Conservation (phyloP, 1,140 invertebrate genomes). For the Metaphire vulgaris region DNA sequence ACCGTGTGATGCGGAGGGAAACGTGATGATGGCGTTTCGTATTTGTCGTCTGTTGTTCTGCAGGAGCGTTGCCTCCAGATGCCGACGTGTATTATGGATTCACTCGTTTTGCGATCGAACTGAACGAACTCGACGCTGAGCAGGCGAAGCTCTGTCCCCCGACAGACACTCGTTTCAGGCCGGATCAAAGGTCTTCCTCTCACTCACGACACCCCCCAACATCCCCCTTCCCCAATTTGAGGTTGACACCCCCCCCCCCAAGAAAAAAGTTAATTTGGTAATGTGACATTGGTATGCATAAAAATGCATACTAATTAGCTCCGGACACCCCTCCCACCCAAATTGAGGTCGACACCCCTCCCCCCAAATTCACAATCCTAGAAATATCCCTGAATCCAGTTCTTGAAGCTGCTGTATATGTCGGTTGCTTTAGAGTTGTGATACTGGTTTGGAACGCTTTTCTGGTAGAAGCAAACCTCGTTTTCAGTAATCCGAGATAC, state of each 20-base stretch:
- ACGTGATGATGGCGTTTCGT: no score
- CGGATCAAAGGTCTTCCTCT: slow-evolving; percentile 55
- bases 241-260: no score
- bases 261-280: not conserved
- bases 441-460: no score
- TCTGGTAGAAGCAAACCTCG: no score
- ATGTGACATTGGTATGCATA: not conserved
- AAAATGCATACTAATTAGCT: no score
- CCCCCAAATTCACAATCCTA: no score
- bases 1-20: no score
- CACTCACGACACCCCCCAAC: not conserved
- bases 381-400: not conserved
- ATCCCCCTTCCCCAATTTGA: no score
- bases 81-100: slow-evolving; percentile 77
- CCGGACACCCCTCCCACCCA: not conserved
- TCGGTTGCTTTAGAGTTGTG: no score
- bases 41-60: no score
- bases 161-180: slow-evolving; percentile 66
- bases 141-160: slow-evolving; percentile 60
- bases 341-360: not conserved
- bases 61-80: slow-evolving; percentile 71
- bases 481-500: no score
- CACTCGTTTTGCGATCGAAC: slow-evolving; percentile 74
- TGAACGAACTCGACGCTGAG: slow-evolving; percentile 70
- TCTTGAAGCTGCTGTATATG: not conserved